phyloP scores from a whole-genome alignment of 1,140 invertebrate species.

The Drosophila funebris region DNA sequence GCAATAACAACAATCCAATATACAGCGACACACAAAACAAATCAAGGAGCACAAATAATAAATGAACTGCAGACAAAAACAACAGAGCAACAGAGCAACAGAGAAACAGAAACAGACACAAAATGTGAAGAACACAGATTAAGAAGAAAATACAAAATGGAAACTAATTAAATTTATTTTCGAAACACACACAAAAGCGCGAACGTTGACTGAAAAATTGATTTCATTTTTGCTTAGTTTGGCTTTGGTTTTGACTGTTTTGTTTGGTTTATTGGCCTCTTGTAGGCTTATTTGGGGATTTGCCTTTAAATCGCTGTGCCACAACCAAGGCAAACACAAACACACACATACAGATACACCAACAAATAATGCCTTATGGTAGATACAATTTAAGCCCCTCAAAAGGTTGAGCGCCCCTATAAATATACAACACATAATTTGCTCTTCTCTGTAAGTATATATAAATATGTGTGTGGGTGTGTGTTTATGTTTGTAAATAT shows the following conservation, averaged over 20 bases:
- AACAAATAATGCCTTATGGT: conserved; percentile 57
- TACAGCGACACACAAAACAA: conserved; percentile 12
- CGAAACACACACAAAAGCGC: conserved; percentile 50
- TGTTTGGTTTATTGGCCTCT: conserved; percentile 52
- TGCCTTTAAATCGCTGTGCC: conserved; percentile 69
- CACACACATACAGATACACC: conserved; percentile 23
- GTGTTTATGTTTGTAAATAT: not conserved
- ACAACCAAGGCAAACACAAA: conserved; percentile 46
- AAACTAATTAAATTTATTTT: conserved; percentile 74
- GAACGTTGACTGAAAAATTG: conserved; percentile 48
- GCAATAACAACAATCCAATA: conserved; percentile 16
- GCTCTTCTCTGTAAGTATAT: conserved; percentile 1
- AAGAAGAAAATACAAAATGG: not conserved
- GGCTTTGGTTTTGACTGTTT: conserved; percentile 17
- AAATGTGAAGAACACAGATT: not conserved
- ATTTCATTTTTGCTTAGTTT: conserved; percentile 45
- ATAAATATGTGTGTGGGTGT: conserved; percentile 9
- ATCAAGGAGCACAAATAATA: conserved; percentile 36
- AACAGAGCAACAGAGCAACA: too few relatives aligned
- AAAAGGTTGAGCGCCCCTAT: conserved; percentile 74
- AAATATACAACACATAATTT: conserved; percentile 71
- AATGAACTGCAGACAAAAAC: conserved; percentile 28
- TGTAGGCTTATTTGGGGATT: conserved; percentile 72
- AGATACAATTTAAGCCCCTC: conserved; percentile 74
- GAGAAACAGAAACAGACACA: too few relatives aligned